Conservation (phyloP, 92 coral and sea anemone genomes). For the Virgularia gustaviana region DNA sequence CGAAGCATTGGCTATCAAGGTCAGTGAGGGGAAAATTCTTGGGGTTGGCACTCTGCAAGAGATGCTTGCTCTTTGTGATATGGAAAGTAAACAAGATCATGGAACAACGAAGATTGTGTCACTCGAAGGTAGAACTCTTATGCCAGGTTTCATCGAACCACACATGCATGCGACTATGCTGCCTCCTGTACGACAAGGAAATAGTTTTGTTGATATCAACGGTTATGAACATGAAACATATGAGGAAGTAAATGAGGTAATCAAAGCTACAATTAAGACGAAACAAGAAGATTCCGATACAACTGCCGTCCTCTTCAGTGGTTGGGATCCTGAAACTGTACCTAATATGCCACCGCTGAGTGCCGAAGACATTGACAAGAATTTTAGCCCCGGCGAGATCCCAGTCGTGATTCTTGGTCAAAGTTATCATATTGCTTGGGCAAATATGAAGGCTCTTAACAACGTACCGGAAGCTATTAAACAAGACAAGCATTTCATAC, state of each 20-base stretch:
- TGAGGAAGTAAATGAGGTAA: slow-evolving; percentile 35
- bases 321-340: slow-evolving; percentile 64
- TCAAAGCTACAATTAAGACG: slow-evolving; percentile 26
- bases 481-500: too few relatives aligned
- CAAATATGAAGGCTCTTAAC: slow-evolving; percentile 56
- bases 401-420: slow-evolving; percentile 55
- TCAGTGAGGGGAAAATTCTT: slow-evolving; percentile 44
- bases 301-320: slow-evolving; percentile 38
- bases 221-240: slow-evolving; percentile 34
- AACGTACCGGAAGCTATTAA: too few relatives aligned
- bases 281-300: slow-evolving; percentile 10
- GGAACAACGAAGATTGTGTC: too few relatives aligned
- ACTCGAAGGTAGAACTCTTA: too few relatives aligned
- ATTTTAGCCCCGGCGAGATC: slow-evolving; percentile 21
- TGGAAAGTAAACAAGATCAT: too few relatives aligned
- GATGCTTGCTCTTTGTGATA: slow-evolving; percentile 24
- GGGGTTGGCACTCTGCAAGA: slow-evolving; percentile 50
- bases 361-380: slow-evolving; percentile 41
- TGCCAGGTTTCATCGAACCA: slow-evolving; percentile 73
- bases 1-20: slow-evolving; percentile 67
- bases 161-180: slow-evolving; percentile 50
- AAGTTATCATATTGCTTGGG: slow-evolving; percentile 63
- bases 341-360: slow-evolving; percentile 45
- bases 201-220: slow-evolving; percentile 12
- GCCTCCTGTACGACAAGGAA: not conserved